Evolutionary conservation across 2,888 invertebrate species (phyloP), one percentile per base, ranked within the genome.

Genomic region (Mechanitis mazaeus): DNA sequence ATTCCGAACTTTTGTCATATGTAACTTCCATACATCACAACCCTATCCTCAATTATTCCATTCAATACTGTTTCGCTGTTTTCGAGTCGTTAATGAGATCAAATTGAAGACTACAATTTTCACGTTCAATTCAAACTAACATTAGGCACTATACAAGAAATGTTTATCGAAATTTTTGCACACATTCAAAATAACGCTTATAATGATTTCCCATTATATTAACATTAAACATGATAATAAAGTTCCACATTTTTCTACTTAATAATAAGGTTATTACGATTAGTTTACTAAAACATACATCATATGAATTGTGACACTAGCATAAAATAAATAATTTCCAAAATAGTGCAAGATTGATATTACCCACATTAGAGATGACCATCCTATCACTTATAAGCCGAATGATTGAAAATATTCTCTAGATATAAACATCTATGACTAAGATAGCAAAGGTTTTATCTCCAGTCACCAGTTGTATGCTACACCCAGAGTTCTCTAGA

Each of bases 191-290:
- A 47, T 3, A 47, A 50, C 31, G 3, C 9, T 50, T 9, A 28
- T 50, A 28, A 28, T 50, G 31, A 31, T 50, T n/a, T 31, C 2
- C 35, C 6, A 35, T 31, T 31, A 31, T 31, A 31, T 50, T 6
- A 47, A 47, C 12, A 31, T 31, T 50, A 50, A 50, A 50, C 28
- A 50, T 50, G 50, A 50, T 50, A 50, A 50, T 50, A 31, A 50
- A 50, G 50, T 50, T 50, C 9, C 31, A 50, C 31, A 50, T 50
- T 50, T 50, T 50, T 50, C 50, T 50, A 50, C 50, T 50, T 50
- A 50, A 50, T 9, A 28, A 31, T 28, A 9, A 50, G 4, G 31
- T 2, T 50, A 50, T 11, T 50, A 50, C 31, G 9, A 50, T 50
- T 50, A 50, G 31, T 9, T 50, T 31, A 11, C 28, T 47, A 50